These are phyloP conservation scores for Lutjanus erythropterus DNA, from an alignment of 2,113 vertebrate genomes.

Conservation along the genomic window DNA sequence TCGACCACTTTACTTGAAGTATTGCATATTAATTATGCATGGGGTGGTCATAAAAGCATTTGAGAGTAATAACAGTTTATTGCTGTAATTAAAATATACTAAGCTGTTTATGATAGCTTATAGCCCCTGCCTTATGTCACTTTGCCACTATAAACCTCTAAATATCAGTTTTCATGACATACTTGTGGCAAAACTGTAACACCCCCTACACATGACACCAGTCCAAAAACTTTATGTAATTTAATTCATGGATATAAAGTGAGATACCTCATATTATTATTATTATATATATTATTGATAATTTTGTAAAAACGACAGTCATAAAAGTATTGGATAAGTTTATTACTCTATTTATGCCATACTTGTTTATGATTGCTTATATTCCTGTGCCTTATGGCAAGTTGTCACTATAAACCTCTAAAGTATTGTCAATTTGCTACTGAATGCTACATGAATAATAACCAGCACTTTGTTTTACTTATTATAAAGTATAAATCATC, in stretches of 20 bases:
- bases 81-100: not conserved
- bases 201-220: not conserved
- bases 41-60: conserved; percentile 11
- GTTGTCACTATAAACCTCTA: too few relatives aligned
- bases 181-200: not conserved
- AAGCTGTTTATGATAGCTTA: conserved; percentile 33
- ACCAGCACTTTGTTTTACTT: too few relatives aligned
- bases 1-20: conserved; percentile 16
- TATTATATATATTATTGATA: too few relatives aligned
- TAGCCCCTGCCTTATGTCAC: conserved; percentile 5
- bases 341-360: too few relatives aligned
- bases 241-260: not conserved
- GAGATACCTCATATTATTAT: not conserved
- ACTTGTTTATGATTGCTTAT: too few relatives aligned
- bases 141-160: conserved; percentile 21
- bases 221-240: not conserved
- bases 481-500: too few relatives aligned
- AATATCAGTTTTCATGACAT: not conserved
- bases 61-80: conserved; percentile 38
- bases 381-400: too few relatives aligned
- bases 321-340: too few relatives aligned
- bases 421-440: too few relatives aligned
- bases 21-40: conserved; percentile 43
- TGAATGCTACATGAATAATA: too few relatives aligned
- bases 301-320: too few relatives aligned